phyloP scores from a whole-genome alignment of 2,797 vertebrate species.

The Arrhamphus sclerolepis region DNA sequence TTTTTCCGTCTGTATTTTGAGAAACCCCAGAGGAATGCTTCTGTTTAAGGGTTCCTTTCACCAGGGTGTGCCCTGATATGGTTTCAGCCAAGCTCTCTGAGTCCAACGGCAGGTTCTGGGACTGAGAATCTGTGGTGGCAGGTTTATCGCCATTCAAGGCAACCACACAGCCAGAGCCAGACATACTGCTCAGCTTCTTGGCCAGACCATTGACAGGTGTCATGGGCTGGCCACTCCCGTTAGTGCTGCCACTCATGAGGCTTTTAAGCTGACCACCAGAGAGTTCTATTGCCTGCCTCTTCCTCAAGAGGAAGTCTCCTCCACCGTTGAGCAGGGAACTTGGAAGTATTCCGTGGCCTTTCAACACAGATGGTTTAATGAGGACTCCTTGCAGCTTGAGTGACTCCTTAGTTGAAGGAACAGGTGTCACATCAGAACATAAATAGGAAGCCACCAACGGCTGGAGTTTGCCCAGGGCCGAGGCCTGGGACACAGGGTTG shows the following conservation, averaged over 20 bases:
- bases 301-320: slow-evolving; percentile 89
- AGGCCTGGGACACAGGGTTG: slow-evolving; percentile 70
- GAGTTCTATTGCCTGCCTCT: slow-evolving; percentile 90
- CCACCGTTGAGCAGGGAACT: slow-evolving; percentile 83
- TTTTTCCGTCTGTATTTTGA: slow-evolving; percentile 64
- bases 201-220: slow-evolving; percentile 94
- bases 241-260: slow-evolving; percentile 88
- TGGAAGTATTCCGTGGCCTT: slow-evolving; percentile 88
- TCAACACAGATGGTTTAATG: slow-evolving; percentile 94
- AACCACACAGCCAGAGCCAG: slow-evolving; percentile 82
- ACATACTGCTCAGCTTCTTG: slow-evolving; percentile 89
- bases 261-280: slow-evolving; percentile 92
- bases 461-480: slow-evolving; percentile 90
- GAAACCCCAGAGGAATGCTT: slow-evolving; percentile 72
- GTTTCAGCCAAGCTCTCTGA: slow-evolving; percentile 69
- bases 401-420: slow-evolving; percentile 90
- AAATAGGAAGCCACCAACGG: slow-evolving; percentile 93
- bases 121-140: slow-evolving; percentile 73
- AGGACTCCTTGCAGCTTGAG: slow-evolving; percentile 96
- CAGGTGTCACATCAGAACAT: slow-evolving; percentile 94
- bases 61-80: slow-evolving; percentile 84
- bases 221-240: slow-evolving; percentile 83
- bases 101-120: slow-evolving; percentile 73
- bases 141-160: slow-evolving; percentile 81
- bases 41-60: slow-evolving; percentile 84